Base-by-base conservation (phyloP, 2,888 invertebrate species). In the Ectobius pallidus region DNA sequence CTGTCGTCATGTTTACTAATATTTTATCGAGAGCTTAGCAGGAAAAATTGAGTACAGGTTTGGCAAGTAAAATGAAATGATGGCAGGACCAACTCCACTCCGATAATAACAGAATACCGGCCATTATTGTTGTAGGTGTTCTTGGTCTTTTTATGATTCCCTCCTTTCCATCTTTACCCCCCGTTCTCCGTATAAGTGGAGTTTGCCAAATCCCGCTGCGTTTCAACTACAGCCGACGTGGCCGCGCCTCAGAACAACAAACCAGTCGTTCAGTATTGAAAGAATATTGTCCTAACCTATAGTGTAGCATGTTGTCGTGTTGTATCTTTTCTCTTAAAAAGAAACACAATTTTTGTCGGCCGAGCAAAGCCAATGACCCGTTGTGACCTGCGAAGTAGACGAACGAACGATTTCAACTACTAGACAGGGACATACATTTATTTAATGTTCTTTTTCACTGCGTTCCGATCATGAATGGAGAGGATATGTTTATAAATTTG, bases 301-400 rank as follows among this genome's bases (percentile, higher is more conserved):
- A 25, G 20, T 49, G 49, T 49, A 22, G 49, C 22, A 49, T 52
- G 52, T 22, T n/a, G n/a, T n/a, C n/a, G n/a, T n/a, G n/a, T n/a
- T 52, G 25, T 52, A 22, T 22, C 25, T 52, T 52, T 25, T 1
- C 18, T 39, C 39, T 25, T 0, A 25, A 4, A 30, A 58, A 58
- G 30, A 58, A 58, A 58, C 30, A 58, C 27, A 22, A 30, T 58
- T 58, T 34, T 58, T 58, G 58, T 30, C 58, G 1, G 30, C 58
- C n/a, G n/a, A 58, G 58, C n/a, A 58, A 30, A 58, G 58, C 30
- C 58, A 58, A 58, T 58, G 58, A 58, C 58, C 58, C 58, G 30
- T 30, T 16, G 58, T 58, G 32, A 58, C 58, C 58, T 58, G 58
- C 52, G 58, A 27, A 32, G 30, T 32, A 30, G 30, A 58, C 30